Percentiles rank a stretch among this genome's conserved stretches.
Conservation (phyloP, 1,140 invertebrate species). For the Anadara kagoshimensis region DNA sequence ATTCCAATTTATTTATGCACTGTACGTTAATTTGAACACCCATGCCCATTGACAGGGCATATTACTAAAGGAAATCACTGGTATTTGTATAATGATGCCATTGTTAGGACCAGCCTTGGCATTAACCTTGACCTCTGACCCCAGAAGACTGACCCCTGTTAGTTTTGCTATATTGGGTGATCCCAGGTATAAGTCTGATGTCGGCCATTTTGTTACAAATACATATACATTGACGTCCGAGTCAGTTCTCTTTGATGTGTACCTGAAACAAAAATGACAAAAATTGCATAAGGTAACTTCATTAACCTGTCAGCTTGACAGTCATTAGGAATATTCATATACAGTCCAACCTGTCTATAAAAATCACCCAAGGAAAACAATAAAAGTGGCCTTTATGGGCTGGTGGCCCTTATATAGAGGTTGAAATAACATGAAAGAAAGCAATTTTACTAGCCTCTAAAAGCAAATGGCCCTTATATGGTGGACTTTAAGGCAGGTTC, state of each 20-base stretch:
- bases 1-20: too few relatives aligned
- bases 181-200: constrained; percentile 16
- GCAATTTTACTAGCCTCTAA: too few relatives aligned
- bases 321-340: too few relatives aligned
- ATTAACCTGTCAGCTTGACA: too few relatives aligned
- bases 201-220: constrained; percentile 35
- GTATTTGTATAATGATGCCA: constrained; percentile 42
- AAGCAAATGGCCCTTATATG: too few relatives aligned
- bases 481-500: too few relatives aligned
- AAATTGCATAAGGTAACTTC: too few relatives aligned
- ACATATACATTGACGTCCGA: constrained; percentile 27
- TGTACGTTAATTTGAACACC: constrained; percentile 23
- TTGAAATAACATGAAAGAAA: too few relatives aligned
- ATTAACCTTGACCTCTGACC: constrained; percentile 29
- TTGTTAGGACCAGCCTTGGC: constrained; percentile 9
- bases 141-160: constrained; percentile 58
- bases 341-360: too few relatives aligned
- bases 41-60: constrained; percentile 53
- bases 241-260: constrained; percentile 18
- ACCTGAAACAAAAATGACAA: constrained; percentile 28
- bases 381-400: too few relatives aligned
- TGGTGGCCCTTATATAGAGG: too few relatives aligned
- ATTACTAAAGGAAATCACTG: constrained; percentile 38
- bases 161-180: constrained; percentile 11
- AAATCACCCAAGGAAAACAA: too few relatives aligned